Evolutionary conservation across 2,888 invertebrate species (phyloP).

Genomic region (Papilio protenor): DNA sequence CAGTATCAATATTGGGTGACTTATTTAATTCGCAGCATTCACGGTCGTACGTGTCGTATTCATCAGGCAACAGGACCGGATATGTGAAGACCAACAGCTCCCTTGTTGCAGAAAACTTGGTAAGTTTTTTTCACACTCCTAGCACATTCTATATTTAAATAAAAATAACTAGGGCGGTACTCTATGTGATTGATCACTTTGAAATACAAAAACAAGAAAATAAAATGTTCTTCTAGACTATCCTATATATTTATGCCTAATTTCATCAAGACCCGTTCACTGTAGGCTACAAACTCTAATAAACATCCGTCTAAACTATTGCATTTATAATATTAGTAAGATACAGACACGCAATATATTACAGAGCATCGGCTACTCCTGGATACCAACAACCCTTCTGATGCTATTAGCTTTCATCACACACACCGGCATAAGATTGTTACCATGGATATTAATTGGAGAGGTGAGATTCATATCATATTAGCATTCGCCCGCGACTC

Average conservation of each 20-base stretch:
- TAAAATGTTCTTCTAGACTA: too few relatives aligned
- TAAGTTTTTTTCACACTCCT: background rate
- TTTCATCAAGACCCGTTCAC: too few relatives aligned
- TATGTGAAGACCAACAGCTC: background rate
- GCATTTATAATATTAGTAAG: too few relatives aligned
- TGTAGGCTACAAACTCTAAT: too few relatives aligned
- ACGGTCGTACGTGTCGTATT: background rate
- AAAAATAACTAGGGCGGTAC: too few relatives aligned
- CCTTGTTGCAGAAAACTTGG: background rate
- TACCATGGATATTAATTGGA: conserved; percentile 93
- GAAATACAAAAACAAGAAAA: too few relatives aligned
- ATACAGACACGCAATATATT: conserved; percentile 46
- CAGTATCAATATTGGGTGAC: too few relatives aligned
- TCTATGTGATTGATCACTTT: too few relatives aligned
- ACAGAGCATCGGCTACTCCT: conserved; percentile 81
- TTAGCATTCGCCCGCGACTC: too few relatives aligned
- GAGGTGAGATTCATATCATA: conserved; percentile 80
- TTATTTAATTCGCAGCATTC: conserved; percentile 25
- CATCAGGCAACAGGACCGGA: background rate
- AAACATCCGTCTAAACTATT: too few relatives aligned
- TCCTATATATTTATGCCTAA: too few relatives aligned
- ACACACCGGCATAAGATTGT: conserved; percentile 87
- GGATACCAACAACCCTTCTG: conserved; percentile 88
- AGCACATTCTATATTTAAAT: too few relatives aligned
- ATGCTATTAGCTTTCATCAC: conserved; percentile 88